Evolutionary conservation across 2,797 vertebrate species (phyloP), one percentile per base, ranked within the genome.

Genomic region (Gymnothorax javanicus): DNA sequence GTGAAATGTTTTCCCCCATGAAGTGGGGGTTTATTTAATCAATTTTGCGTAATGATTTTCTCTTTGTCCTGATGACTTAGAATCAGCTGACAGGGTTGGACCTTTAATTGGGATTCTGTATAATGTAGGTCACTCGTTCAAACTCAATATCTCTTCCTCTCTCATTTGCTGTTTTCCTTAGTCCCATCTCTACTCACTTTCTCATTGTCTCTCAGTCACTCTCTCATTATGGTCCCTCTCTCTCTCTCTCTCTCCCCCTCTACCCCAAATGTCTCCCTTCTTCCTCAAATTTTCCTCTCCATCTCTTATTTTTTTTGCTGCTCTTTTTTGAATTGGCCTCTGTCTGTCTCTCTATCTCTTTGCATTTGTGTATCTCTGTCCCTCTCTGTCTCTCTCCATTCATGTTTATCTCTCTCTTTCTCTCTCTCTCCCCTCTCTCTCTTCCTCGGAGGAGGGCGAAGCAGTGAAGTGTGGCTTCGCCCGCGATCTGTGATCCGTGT

Each of bases 401-500:
- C n/a, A 0, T n/a, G 8, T 73, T 9, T 27, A 7, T 71, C 67
- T 71, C 67, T 27, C 67, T 69, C 23, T 27, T 25, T 27, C 67
- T n/a, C 64, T n/a, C 4, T 11, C 67, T 11, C 11, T 13, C 2
- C 57, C 4, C 64, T 25, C 64, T 25, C 64, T 69, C 3, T 25
- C 6, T 5, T 60, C 58, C 58, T 43, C 4, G 52, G 73, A 62
- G 50, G 60, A 50, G 75, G 84, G 60, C 54, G 50, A 25, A 25
- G 58, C 60, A 27, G 56, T 13, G 17, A 50, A 75, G 62, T 43
- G 85, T 60, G 86, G 13, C 23, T 75, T 59, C 43, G 67, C 57
- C 58, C 54, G 23, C 25, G 67, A 69, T 69, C 69, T 11, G 13
- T 82, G 54, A 83, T 69, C 87, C 58, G 50, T 83, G 77, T 88